Conservation (phyloP, 1,140 invertebrate species). For the Penaeus indicus region DNA sequence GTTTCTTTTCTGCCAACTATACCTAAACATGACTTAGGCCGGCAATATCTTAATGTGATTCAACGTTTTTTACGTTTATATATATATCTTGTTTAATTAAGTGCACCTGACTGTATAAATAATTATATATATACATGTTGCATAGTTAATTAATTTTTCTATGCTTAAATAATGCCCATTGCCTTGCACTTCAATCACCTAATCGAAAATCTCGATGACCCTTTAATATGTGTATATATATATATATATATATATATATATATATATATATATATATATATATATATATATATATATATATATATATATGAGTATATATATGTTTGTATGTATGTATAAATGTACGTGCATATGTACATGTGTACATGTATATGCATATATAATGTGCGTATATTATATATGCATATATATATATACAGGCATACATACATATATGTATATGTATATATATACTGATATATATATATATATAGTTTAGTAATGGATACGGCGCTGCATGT, state of each 20-base stretch:
- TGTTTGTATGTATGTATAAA: neutral
- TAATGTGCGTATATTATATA: neutral
- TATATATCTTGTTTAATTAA: constrained; percentile 49
- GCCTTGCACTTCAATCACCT: constrained; percentile 45
- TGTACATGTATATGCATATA: neutral
- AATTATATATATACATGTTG: constrained; percentile 53
- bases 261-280: constrained; percentile 8
- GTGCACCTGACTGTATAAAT: constrained; percentile 58
- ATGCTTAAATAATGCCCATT: constrained; percentile 29
- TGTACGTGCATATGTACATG: neutral
- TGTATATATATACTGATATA: neutral
- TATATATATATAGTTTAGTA: constrained; percentile 27
- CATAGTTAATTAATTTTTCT: constrained; percentile 58
- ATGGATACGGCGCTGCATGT: constrained; percentile 33
- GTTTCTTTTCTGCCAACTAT: constrained; percentile 23
- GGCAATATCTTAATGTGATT: constrained; percentile 42
- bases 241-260: constrained; percentile 1
- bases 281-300: constrained; percentile 20
- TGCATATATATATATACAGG: neutral
- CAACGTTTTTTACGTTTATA: constrained; percentile 26
- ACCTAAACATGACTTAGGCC: constrained; percentile 50
- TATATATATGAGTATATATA: neutral
- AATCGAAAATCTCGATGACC: neutral
- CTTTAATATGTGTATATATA: constrained; percentile 24
- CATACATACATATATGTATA: neutral